Evolutionary conservation across 2,888 invertebrate species (phyloP).

Genomic region (Andrena chrysosceles): DNA sequence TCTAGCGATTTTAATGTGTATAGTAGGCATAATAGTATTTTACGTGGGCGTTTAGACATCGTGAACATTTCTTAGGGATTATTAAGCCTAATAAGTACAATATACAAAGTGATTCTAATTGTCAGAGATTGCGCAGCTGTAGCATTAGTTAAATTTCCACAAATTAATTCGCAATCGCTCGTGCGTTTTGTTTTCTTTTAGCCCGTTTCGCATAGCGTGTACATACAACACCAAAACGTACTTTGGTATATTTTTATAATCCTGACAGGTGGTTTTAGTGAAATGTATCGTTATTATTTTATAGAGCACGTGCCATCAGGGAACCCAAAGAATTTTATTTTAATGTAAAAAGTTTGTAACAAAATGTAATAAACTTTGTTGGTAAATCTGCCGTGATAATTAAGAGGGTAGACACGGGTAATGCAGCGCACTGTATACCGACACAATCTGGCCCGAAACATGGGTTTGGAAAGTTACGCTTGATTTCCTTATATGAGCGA

Average conservation of each 20-base stretch:
- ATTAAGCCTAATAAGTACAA: background rate
- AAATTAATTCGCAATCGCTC: too few species aligned
- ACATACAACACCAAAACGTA: constrained; percentile 4
- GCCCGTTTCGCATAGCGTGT: too few species aligned
- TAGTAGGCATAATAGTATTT: constrained; percentile 39
- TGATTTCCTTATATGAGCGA: too few species aligned
- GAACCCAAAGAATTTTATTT: constrained; percentile 35
- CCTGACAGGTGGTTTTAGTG: background rate
- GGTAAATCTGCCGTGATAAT: background rate
- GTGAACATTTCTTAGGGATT: background rate
- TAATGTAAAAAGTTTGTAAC: background rate
- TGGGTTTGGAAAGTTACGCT: too few species aligned
- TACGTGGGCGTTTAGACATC: constrained; percentile 10
- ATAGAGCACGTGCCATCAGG: constrained; percentile 19
- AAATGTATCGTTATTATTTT: constrained; percentile 8
- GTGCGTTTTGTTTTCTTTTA: too few species aligned
- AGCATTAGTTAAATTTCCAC: background rate
- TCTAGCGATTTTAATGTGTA: constrained; percentile 43
- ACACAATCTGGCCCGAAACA: too few species aligned
- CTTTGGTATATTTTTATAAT: constrained; percentile 19
- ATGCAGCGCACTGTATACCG: too few species aligned
- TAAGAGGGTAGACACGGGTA: too few species aligned
- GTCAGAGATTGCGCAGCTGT: background rate
- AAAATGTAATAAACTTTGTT: background rate
- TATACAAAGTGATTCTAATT: background rate